These are phyloP conservation scores for Hycleus phaleratus DNA, from an alignment of 1,140 invertebrate species.

Conservation along the genomic window DNA sequence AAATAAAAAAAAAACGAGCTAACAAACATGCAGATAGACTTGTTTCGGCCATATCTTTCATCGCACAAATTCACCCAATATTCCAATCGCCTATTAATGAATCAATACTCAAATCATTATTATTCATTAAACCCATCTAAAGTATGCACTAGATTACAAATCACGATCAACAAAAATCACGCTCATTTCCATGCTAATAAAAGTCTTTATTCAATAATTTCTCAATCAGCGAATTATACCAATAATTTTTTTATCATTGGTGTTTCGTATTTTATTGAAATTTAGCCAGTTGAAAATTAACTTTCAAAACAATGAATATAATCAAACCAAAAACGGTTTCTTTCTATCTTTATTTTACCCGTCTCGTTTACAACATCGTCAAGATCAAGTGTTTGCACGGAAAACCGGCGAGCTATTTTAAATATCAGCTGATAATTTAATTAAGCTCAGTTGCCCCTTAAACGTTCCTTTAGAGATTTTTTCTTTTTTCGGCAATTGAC, in stretches of 20 bases:
- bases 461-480: constrained; percentile 25
- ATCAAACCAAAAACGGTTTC: constrained; percentile 8
- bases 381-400: constrained; percentile 35
- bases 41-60: no score
- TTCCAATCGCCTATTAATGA: no score
- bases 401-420: constrained; percentile 32
- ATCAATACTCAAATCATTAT: no score
- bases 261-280: background rate
- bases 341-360: no score
- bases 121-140: no score
- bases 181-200: no score
- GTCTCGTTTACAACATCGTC: constrained; percentile 1
- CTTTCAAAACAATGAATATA: constrained; percentile 13
- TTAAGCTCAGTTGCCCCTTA: constrained; percentile 33
- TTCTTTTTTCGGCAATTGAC: constrained; percentile 1
- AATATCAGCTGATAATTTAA: constrained; percentile 40
- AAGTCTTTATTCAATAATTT: no score
- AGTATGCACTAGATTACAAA: no score
- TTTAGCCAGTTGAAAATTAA: background rate
- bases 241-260: background rate
- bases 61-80: no score
- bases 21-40: background rate
- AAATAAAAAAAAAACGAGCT: background rate
- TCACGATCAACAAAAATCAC: no score
- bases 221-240: background rate